Evolutionary conservation across 1,140 invertebrate genomes (phyloP), one percentile per base, ranked within the genome.

Genomic region (Trachymyrmex septentrionalis): DNA sequence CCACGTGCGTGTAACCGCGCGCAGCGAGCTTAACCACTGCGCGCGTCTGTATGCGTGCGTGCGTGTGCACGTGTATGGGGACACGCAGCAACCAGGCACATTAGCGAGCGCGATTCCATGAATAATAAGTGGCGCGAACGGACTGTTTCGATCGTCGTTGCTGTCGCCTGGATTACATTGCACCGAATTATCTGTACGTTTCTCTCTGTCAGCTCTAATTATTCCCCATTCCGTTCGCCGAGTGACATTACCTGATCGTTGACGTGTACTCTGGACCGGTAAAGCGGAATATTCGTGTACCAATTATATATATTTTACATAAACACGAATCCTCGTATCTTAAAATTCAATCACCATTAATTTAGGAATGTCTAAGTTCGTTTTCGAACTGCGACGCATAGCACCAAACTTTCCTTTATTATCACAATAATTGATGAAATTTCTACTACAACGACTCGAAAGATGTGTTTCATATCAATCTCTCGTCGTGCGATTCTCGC

Each of bases 111-210:
- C 71, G 69, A 78, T 90, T 85, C 30, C 82, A 91, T 91, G 88
- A 91, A 91, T 91, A 91, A 91, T 88, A 90, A 91, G 76, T 86
- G 76, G 63, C 59, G 86, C 63, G 82, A 91, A 87, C 63, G 34
- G 76, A 80, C 66, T 66, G 86, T 87, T 90, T 90, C 63, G 86
- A 90, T 90, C 87, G 71, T 75, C 67, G 59, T 88, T 34, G 30
- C 48, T 80, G 44, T 84, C 80, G 55, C 44, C 12, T 84, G 71
- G 38, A 73, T 75, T 73, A 63, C 24, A 48, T 48, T 61, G 24
- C 27, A 14, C 38, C 19, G 14, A 84, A 84, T 75, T 50, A 59
- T 24, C 38, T n/a, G 48, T 12, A 3, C 21, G 21, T 73, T 64
- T 27, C 16, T 34, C 27, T 66, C 24, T 27, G 63, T 34, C n/a